Evolutionary conservation across 2,888 invertebrate species (phyloP), one percentile per base, ranked within the genome.

Genomic region (Macaria notata): DNA sequence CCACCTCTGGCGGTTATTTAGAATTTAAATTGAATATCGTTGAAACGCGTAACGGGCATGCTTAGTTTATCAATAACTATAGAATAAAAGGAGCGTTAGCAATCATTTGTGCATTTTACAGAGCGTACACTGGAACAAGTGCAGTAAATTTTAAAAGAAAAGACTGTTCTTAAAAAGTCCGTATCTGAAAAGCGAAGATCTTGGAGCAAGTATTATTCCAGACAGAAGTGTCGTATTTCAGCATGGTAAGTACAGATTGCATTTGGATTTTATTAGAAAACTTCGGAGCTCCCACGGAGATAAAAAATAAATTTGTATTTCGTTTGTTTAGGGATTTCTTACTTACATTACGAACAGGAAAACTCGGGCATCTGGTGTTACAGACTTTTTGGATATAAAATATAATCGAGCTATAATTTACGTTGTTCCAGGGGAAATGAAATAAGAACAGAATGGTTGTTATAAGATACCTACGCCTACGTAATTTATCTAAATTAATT

Each of bases 191-290:
- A 66, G 61, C 56, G 65, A 65, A 61, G 62, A 68, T 69, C 66
- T 70, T 67, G 59, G 65, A 71, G 66, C 67, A 71, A 76, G 69
- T 73, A 70, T 70, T 68, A 65, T 63, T 60, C 60, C 61, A 72
- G 68, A 71, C 65, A 66, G 67, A 68, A 70, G 69, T 71, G 72
- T 72, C 75, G 74, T 74, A 74, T 73, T 75, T 76, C 66, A 67
- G 68, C 65, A 68, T 67, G 55, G 62, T 71, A 70, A 70, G 72
- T 73, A 70, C 70, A 72, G 66, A 73, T 72, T 69, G 71, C 75
- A 76, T 79, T 75, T 72, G 68, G 73, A 70, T 78, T 77, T 78
- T 79, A 79, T 78, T 74, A 70, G 68, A 68, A 70, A 78, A 79
- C 66, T 79, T 76, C 70, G 46, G 57, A 54, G 56, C 39, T 62